Evolutionary conservation across 2,797 vertebrate genomes (phyloP).

Genomic region (Coccyzus lansbergi): DNA sequence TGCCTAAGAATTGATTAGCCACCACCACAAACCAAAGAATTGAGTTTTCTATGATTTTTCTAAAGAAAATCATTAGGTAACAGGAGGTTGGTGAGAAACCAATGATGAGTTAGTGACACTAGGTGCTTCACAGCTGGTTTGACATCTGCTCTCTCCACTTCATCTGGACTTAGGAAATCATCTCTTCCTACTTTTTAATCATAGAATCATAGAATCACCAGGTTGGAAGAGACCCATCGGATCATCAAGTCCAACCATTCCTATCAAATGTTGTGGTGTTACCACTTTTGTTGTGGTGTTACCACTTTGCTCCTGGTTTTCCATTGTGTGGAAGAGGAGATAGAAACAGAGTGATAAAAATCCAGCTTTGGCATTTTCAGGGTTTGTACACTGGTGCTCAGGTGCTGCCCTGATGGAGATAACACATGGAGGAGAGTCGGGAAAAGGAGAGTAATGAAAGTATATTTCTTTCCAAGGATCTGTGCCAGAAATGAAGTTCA

Average conservation of each 20-base stretch:
- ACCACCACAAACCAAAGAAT: neutral
- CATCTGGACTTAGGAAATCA: neutral
- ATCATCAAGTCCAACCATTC: too few species aligned
- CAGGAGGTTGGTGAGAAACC: neutral
- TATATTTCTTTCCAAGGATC: neutral
- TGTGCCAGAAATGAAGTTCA: neutral
- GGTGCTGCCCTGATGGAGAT: neutral
- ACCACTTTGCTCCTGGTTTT: neutral
- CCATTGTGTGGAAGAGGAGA: neutral
- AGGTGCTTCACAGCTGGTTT: neutral
- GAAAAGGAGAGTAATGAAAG: neutral
- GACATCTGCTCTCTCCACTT: neutral
- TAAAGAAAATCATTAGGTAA: neutral
- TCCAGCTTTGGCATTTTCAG: fast-evolving
- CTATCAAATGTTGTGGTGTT: too few species aligned
- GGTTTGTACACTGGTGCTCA: fast-evolving
- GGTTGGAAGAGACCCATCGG: too few species aligned
- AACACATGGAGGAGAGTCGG: neutral
- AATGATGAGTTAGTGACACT: neutral
- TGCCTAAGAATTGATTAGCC: neutral
- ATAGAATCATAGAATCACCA: too few species aligned
- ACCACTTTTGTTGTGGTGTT: neutral
- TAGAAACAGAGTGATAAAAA: neutral
- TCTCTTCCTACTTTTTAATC: neutral
- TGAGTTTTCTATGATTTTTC: neutral